Conservation (phyloP, 2,797 vertebrate species). For the Bradypodion ventrale region DNA sequence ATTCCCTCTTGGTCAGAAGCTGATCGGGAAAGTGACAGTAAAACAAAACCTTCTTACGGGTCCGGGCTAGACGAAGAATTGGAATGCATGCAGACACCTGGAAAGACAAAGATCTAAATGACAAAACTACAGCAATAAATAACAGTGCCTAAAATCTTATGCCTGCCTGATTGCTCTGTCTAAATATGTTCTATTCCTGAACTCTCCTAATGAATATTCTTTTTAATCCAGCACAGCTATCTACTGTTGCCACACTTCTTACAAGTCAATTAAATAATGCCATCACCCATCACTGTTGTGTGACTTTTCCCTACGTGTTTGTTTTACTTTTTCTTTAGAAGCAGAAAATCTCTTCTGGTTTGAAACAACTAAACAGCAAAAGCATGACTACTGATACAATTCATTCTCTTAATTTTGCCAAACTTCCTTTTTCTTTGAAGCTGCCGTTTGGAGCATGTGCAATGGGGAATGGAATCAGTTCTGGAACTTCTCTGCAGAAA, state of each 20-base stretch:
- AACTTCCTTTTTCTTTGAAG: background rate
- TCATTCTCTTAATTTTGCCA: no score
- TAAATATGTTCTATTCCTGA: background rate
- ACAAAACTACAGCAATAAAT: background rate
- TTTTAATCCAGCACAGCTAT: background rate
- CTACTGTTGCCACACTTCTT: background rate
- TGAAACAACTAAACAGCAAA: no score
- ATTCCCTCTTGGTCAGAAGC: conserved; percentile 87
- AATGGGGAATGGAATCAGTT: background rate
- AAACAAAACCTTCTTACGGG: conserved; percentile 91
- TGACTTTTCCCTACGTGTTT: no score
- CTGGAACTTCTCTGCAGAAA: background rate
- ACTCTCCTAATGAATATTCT: background rate
- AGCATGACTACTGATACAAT: no score
- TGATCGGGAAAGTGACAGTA: conserved; percentile 99
- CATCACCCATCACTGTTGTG: no score
- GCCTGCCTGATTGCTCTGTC: background rate
- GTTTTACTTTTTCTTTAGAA: no score
- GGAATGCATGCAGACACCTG: conserved; percentile 97
- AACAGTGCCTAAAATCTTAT: background rate
- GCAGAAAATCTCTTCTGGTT: no score
- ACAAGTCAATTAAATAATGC: background rate
- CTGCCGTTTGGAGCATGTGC: no score
- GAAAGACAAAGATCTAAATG: conserved; percentile 1
- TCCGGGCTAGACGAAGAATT: conserved; percentile 86